A percentile compares a stretch with the other conserved stretches of the same genome.
phyloP scores from a whole-genome alignment of 2,888 invertebrate species.

The Stegana nigrithorax region DNA sequence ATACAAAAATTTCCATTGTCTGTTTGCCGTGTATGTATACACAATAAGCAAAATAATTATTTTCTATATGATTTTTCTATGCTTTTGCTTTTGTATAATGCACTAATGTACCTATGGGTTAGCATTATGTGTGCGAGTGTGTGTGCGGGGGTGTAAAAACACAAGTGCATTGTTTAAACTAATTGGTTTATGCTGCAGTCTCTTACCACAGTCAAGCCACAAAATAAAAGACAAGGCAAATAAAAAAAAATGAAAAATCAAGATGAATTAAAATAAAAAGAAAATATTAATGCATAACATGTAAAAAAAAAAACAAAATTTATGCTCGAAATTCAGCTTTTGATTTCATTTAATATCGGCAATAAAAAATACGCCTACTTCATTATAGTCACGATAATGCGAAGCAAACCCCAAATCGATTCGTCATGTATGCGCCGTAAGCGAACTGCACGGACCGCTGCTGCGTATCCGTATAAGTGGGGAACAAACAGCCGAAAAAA shows the following conservation, averaged over 20 bases:
- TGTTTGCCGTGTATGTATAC: too few relatives aligned
- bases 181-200: too few relatives aligned
- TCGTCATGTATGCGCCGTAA: slow-evolving; percentile 4
- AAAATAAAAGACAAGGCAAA: background rate
- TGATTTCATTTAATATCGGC: slow-evolving; percentile 3
- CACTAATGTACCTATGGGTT: background rate
- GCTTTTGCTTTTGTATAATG: background rate
- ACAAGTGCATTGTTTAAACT: background rate
- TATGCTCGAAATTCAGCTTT: background rate
- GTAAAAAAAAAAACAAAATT: background rate
- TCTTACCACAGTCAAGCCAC: background rate
- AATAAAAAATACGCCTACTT: slow-evolving; percentile 11
- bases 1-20: background rate
- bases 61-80: background rate
- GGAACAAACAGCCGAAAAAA: too few relatives aligned
- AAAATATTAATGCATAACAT: background rate
- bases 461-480: too few relatives aligned
- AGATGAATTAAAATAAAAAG: background rate
- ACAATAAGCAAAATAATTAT: slow-evolving; percentile 1
- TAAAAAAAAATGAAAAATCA: background rate
- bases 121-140: background rate
- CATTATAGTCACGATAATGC: background rate
- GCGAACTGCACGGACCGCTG: too few relatives aligned
- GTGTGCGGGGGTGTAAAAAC: background rate
- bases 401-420: slow-evolving; percentile 8